Evolutionary conservation across 1,140 invertebrate genomes (phyloP), one percentile per base, ranked within the genome.

Genomic region (Aphelenchoides besseyi): DNA sequence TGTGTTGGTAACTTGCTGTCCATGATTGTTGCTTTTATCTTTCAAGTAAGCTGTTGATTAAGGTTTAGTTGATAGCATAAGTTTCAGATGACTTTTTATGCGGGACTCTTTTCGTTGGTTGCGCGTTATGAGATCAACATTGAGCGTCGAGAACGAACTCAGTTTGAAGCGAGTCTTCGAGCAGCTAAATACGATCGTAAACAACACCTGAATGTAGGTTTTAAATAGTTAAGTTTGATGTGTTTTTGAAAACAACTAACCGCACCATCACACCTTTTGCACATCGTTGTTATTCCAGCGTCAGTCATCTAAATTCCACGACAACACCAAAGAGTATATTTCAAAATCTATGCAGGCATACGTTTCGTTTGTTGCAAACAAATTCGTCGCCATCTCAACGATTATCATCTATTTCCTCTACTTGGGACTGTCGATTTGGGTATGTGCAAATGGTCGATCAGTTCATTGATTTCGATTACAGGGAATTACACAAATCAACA

Each of bases 41-140:
- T 73, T 68, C 81, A 83, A 70, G 79, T 81, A 35, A 26, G 32
- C 23, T 29, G 30, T 28, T 28, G 18, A n/a, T 8, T 37, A 80
- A 18, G 41, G 8, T 73, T 35, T 68, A 28, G 12, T 29, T 32
- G n/a, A n/a, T n/a, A 71, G 16, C 36, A 32, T 36, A 18, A 2
- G 28, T 63, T 72, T 53, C 48, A 80, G 75, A 82, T 85, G 82
- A 83, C 81, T 2, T 82, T 83, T 62, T 82, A 85, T 69, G 72
- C 77, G 28, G 81, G 75, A 29, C 57, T 66, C 8, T 66, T 66
- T 32, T 29, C 63, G 30, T n/a, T 66, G 12, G 63, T 66, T 53
- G 63, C 83, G 5, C 53, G 73, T 26, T 83, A 82, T 67, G 81
- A 82, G 55, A 77, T 82, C 41, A 35, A 53, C 37, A 48, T 23